Conservation (phyloP, 2,797 vertebrate species). For the Perodicticus potto region DNA sequence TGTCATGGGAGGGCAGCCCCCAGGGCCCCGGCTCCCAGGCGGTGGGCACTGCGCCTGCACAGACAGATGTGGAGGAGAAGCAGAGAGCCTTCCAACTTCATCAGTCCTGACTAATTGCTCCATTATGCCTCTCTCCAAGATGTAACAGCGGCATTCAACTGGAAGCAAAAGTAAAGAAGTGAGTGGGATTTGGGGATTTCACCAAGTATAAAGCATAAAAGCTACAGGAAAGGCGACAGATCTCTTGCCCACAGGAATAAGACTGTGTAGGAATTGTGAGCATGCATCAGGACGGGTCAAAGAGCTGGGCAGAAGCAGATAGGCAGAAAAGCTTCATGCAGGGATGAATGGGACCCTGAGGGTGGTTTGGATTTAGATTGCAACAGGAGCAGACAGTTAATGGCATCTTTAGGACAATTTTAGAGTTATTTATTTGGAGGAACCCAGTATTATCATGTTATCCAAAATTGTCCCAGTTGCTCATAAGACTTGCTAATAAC, state of each 20-base stretch:
- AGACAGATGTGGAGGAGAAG: too few species aligned
- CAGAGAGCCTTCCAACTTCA: not conserved
- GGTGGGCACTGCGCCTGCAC: fast-evolving
- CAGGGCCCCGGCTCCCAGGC: not conserved
- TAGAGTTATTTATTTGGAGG: not conserved
- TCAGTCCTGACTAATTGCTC: not conserved
- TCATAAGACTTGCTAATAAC: not conserved
- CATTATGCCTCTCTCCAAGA: too few species aligned
- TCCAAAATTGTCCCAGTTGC: not conserved
- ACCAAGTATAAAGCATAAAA: not conserved
- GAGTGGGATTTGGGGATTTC: not conserved
- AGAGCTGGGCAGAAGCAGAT: not conserved
- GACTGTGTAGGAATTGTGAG: fast-evolving
- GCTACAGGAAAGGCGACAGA: not conserved
- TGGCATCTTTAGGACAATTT: not conserved
- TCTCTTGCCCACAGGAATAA: not conserved
- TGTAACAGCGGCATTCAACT: not conserved
- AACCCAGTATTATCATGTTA: not conserved
- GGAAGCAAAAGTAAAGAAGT: not conserved
- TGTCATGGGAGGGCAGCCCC: too few species aligned
- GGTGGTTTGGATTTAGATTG: not conserved
- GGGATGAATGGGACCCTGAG: fast-evolving
- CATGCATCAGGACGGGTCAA: not conserved
- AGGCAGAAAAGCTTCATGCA: not conserved
- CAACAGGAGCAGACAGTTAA: not conserved